Conservation (phyloP, 2,113 vertebrate genomes). For the Machaerirhynchus nigripectus region DNA sequence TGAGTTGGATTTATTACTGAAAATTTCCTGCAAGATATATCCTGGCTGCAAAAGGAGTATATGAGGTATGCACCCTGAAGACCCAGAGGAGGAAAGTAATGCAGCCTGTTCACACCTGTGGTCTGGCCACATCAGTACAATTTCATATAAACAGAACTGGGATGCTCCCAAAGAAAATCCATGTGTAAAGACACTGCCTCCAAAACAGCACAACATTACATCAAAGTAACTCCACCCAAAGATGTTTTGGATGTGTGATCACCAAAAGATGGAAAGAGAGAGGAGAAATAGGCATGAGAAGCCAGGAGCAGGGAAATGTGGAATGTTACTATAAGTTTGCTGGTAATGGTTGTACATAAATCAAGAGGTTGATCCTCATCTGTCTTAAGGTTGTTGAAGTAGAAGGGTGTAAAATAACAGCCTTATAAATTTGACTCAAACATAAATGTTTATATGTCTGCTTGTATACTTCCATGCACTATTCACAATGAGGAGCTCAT, state of each 20-base stretch:
- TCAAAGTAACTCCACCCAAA: not conserved
- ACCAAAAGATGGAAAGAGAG: not conserved
- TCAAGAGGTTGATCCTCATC: not conserved
- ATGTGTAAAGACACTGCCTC: not conserved
- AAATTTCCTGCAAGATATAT: not conserved
- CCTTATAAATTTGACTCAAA: not conserved
- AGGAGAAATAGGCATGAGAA: not conserved
- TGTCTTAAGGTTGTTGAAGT: not conserved
- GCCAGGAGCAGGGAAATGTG: not conserved
- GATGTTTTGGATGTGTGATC: not conserved
- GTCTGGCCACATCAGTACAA: not conserved
- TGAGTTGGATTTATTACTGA: not conserved
- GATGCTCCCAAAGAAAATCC: not conserved
- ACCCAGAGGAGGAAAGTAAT: not conserved
- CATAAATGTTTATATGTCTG: not conserved
- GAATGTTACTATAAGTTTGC: not conserved
- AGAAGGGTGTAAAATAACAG: not conserved
- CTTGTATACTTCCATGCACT: not conserved
- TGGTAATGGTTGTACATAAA: not conserved
- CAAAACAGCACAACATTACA: not conserved
- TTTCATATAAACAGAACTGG: not conserved
- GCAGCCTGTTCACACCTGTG: not conserved
- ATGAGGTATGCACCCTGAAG: accelerated
- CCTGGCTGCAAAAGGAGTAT: not conserved
- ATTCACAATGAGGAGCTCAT: not conserved